Evolutionary conservation across 2,888 invertebrate species (phyloP).

Genomic region (Digitonthophagus gazella): DNA sequence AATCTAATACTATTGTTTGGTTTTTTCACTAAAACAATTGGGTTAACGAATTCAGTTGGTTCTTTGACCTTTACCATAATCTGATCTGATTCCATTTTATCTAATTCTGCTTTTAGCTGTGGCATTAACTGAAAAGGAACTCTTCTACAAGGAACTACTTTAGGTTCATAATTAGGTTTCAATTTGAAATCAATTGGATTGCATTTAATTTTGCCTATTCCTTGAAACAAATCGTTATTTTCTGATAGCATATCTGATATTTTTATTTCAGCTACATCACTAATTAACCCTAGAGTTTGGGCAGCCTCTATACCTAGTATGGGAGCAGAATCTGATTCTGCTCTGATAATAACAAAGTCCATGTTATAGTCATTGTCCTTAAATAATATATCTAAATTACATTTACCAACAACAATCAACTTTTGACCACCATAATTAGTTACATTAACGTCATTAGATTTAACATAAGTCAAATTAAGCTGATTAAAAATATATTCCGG

Average conservation of each 20-base stretch:
- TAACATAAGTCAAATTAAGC: too few species aligned
- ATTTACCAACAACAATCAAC: neutral
- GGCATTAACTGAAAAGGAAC: slow-evolving; percentile 23
- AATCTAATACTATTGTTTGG: slow-evolving; percentile 25
- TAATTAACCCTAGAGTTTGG: neutral
- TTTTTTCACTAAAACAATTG: slow-evolving; percentile 21
- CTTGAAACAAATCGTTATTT: slow-evolving; percentile 29
- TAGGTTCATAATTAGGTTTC: slow-evolving; percentile 5
- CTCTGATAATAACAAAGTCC: neutral
- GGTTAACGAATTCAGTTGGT: slow-evolving; percentile 25
- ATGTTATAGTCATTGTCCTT: neutral
- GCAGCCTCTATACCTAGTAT: neutral
- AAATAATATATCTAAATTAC: neutral
- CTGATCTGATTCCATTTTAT: slow-evolving; percentile 24
- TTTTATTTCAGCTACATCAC: neutral
- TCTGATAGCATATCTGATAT: slow-evolving; percentile 19
- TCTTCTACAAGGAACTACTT: slow-evolving; percentile 11
- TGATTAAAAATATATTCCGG: too few species aligned
- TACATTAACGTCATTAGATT: neutral
- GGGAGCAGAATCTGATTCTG: neutral
- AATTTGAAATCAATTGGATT: slow-evolving; percentile 21
- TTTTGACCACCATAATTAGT: neutral
- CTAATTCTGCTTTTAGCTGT: slow-evolving; percentile 22
- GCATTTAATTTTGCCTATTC: slow-evolving; percentile 31
- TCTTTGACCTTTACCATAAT: slow-evolving; percentile 31